Conservation (phyloP, 2,113 vertebrate species). For the Plecturocebus donacophilus region DNA sequence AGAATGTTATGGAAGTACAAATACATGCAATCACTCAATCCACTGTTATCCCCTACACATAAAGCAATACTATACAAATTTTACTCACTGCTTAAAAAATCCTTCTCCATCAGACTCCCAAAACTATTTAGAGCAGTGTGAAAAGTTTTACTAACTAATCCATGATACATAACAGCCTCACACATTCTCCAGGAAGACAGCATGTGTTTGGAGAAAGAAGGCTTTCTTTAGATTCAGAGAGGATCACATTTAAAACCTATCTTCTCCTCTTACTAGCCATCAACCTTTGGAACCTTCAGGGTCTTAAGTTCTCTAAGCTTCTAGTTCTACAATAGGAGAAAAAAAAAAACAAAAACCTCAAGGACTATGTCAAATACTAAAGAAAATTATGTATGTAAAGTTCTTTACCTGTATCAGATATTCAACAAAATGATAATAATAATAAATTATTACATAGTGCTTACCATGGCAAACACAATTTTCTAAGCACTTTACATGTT, state of each 20-base stretch:
- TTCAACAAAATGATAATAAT: background rate
- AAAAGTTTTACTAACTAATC: background rate
- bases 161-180: background rate
- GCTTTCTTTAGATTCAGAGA: background rate
- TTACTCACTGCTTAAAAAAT: background rate
- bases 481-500: background rate
- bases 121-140: background rate
- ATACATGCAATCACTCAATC: background rate
- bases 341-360: background rate
- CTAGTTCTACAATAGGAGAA: background rate
- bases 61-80: background rate
- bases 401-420: background rate
- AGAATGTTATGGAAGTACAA: background rate
- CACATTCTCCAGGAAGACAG: background rate
- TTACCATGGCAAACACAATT: background rate
- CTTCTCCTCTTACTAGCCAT: background rate
- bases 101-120: background rate
- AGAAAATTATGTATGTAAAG: background rate
- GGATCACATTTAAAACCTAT: background rate
- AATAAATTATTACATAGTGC: background rate
- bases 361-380: background rate
- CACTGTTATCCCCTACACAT: background rate
- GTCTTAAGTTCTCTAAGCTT: background rate
- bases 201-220: background rate
- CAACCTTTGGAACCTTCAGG: background rate